Percentiles rank a stretch among this genome's conserved stretches.
Conservation (phyloP, 2,113 vertebrate genomes). For the Saguinus midas region DNA sequence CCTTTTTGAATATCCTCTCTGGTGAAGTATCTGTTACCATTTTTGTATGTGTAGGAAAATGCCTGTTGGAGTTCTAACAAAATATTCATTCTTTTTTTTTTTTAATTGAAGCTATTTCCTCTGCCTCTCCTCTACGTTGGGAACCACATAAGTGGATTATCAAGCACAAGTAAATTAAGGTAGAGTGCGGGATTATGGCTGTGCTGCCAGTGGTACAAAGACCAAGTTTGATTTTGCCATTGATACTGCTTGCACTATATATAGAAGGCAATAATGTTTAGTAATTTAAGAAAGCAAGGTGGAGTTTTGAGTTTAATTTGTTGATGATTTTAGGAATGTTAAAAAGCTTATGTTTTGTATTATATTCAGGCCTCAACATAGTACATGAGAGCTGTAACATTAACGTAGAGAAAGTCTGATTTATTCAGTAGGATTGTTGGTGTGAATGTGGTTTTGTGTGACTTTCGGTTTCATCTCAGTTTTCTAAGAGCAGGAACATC, state of each 20-base stretch:
- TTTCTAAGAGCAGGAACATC: slow-evolving; percentile 20
- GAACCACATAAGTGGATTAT: slow-evolving; percentile 87
- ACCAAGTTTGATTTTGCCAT: background rate
- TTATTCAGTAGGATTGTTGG: background rate
- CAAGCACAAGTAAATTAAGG: slow-evolving; percentile 87
- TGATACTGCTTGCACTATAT: background rate
- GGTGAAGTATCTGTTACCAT: background rate
- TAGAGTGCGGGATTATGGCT: slow-evolving; percentile 70
- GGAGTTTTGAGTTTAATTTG: background rate
- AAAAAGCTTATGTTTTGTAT: background rate
- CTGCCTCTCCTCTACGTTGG: slow-evolving; percentile 87
- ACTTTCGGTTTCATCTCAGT: background rate
- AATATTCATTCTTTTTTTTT: slow-evolving; percentile 1
- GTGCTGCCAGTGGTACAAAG: slow-evolving; percentile 46
- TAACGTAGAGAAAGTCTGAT: background rate
- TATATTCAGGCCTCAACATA: background rate
- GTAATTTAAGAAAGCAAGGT: background rate
- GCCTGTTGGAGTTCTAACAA: slow-evolving; percentile 34
- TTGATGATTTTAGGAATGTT: background rate
- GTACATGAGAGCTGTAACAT: background rate
- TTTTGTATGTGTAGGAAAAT: background rate
- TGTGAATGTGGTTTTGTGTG: background rate
- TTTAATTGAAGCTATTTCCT: slow-evolving; percentile 85
- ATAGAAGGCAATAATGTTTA: background rate
- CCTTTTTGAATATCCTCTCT: background rate